phyloP scores from a whole-genome alignment of 2,797 vertebrate genomes.

The Apogon hyalosoma region DNA sequence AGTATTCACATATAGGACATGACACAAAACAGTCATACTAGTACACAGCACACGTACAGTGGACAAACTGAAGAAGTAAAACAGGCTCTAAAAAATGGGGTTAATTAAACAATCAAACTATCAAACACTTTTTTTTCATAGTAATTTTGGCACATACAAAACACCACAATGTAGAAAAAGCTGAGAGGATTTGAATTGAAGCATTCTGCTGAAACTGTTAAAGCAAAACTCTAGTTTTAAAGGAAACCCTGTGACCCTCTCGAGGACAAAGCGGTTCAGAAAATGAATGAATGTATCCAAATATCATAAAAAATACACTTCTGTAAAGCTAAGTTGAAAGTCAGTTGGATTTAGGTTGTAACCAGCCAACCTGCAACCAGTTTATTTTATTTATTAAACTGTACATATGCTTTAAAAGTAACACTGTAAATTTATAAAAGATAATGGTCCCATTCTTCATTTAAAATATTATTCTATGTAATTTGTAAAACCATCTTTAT shows the following conservation, averaged over 20 bases:
- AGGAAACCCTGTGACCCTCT: too few relatives aligned
- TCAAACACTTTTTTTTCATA: neutral
- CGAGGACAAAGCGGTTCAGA: too few relatives aligned
- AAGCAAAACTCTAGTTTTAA: slow-evolving; percentile 3
- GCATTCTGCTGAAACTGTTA: neutral
- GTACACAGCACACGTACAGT: slow-evolving; percentile 18
- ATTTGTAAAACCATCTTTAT: neutral
- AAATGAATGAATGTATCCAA: slow-evolving; percentile 8
- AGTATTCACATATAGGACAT: slow-evolving; percentile 36
- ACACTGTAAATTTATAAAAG: slow-evolving; percentile 5
- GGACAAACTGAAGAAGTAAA: slow-evolving; percentile 17
- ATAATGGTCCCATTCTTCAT: neutral
- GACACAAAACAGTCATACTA: too few relatives aligned
- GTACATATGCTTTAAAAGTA: slow-evolving; percentile 9
- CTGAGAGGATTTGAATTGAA: too few relatives aligned
- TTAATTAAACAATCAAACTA: neutral
- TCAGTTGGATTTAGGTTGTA: slow-evolving; percentile 65
- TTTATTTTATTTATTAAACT: slow-evolving; percentile 13
- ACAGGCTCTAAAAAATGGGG: neutral
- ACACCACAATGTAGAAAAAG: neutral
- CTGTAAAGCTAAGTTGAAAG: slow-evolving; percentile 10
- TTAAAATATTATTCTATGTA: neutral
- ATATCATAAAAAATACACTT: slow-evolving; percentile 16
- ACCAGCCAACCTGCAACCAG: slow-evolving; percentile 75
- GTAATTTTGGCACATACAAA: neutral